A percentile compares a stretch with the other conserved stretches of the same genome.
phyloP scores from a whole-genome alignment of 2,113 vertebrate species.

The Rhynchopsitta pachyrhyncha region DNA sequence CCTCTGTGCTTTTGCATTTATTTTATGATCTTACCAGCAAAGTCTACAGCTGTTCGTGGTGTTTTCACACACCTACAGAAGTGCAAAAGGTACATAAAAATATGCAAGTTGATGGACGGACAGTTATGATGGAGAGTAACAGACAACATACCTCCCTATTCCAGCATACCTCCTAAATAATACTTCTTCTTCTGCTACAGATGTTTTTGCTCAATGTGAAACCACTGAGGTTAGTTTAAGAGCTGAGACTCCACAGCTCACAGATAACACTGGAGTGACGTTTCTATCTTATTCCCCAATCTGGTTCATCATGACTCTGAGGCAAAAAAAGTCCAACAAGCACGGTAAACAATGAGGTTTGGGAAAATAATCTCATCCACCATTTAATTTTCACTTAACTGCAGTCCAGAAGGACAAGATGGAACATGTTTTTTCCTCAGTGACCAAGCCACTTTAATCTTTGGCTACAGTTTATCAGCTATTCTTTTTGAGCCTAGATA shows the following conservation, averaged over 20 bases:
- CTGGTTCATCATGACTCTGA: not conserved
- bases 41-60: not conserved
- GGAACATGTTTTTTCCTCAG: accelerated
- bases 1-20: not conserved
- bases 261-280: not conserved
- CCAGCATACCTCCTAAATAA: not conserved
- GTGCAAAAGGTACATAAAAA: not conserved
- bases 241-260: not conserved
- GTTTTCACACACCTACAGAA: not conserved
- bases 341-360: not conserved
- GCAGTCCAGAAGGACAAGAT: not conserved
- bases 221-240: not conserved
- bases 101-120: not conserved
- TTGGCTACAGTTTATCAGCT: not conserved
- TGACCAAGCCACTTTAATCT: not conserved
- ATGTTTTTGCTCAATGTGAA: not conserved
- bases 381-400: not conserved
- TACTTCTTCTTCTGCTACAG: not conserved
- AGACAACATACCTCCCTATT: not conserved
- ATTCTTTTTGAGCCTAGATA: not conserved
- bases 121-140: not conserved
- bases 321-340: not conserved
- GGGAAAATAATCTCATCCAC: not conserved
- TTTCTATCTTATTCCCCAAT: not conserved
- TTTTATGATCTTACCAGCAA: not conserved